Percentiles rank a stretch among this genome's conserved stretches.
phyloP scores from a whole-genome alignment of 2,797 vertebrate genomes.

The Gallinago solitaria region DNA sequence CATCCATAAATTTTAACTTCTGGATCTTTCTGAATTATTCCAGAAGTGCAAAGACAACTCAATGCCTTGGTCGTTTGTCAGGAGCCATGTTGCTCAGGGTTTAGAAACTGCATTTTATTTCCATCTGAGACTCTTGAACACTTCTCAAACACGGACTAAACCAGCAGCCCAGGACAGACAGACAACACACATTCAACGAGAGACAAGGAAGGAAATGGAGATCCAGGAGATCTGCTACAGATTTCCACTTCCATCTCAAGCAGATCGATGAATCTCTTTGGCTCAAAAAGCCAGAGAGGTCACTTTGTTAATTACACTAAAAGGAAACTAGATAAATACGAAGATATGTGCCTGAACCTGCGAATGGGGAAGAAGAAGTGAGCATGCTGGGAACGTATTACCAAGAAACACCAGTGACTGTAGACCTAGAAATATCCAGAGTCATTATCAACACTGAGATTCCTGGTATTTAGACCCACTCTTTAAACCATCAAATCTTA shows the following conservation, averaged over 20 bases:
- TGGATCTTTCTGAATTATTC: neutral
- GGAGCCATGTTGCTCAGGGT: neutral
- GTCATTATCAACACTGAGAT: neutral
- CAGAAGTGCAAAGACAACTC: neutral
- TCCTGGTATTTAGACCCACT: neutral
- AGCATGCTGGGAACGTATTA: neutral
- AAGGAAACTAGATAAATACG: neutral
- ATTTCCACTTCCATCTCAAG: neutral
- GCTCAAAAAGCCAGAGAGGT: neutral
- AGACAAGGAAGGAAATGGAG: neutral
- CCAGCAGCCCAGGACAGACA: neutral
- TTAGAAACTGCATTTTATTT: neutral
- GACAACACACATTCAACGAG: no score
- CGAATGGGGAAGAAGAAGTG: neutral
- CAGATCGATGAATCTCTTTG: neutral
- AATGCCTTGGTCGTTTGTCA: neutral
- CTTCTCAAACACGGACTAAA: neutral
- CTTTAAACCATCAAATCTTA: conserved; percentile 14
- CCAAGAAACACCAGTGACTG: neutral
- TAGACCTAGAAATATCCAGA: neutral
- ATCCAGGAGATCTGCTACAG: neutral
- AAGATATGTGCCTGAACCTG: neutral
- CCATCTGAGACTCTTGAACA: neutral
- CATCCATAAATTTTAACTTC: neutral
- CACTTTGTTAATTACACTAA: neutral